Conservation (phyloP, 2,797 vertebrate genomes). For the Falco biarmicus region DNA sequence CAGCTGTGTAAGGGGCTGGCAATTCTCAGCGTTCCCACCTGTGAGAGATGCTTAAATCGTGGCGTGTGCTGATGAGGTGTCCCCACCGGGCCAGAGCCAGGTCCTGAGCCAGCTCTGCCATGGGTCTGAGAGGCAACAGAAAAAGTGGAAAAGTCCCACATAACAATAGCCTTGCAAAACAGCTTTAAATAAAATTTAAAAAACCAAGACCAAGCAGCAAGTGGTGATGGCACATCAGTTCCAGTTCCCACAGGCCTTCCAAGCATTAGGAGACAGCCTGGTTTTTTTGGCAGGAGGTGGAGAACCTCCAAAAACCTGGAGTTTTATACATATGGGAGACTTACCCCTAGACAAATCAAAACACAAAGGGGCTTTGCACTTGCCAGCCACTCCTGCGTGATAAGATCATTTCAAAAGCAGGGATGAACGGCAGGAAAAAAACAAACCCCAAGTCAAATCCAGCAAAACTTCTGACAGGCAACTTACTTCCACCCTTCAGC, state of each 20-base stretch:
- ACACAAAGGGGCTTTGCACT: not conserved
- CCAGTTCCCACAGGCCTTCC: not conserved
- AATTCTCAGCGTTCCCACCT: not conserved
- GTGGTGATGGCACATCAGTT: not conserved
- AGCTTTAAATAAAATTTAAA: not conserved
- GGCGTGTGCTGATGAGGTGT: not conserved
- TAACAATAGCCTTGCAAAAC: not conserved
- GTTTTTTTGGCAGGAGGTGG: not conserved
- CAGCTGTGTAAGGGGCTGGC: not conserved
- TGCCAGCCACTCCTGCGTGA: not conserved
- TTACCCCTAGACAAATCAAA: not conserved
- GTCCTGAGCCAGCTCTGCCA: not conserved
- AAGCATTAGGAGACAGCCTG: not conserved
- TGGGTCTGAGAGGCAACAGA: not conserved
- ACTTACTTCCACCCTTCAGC: not conserved
- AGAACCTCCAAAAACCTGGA: not conserved
- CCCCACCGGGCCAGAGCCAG: not conserved
- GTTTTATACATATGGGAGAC: accelerated
- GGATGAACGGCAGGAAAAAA: not conserved
- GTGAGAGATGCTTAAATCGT: not conserved
- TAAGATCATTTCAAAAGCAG: not conserved
- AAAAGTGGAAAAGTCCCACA: not conserved
- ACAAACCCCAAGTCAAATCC: not conserved
- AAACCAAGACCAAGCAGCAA: not conserved
- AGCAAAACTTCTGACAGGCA: not conserved